phyloP scores from a whole-genome alignment of 2,888 invertebrate species.

The Eupeodes luniger region DNA sequence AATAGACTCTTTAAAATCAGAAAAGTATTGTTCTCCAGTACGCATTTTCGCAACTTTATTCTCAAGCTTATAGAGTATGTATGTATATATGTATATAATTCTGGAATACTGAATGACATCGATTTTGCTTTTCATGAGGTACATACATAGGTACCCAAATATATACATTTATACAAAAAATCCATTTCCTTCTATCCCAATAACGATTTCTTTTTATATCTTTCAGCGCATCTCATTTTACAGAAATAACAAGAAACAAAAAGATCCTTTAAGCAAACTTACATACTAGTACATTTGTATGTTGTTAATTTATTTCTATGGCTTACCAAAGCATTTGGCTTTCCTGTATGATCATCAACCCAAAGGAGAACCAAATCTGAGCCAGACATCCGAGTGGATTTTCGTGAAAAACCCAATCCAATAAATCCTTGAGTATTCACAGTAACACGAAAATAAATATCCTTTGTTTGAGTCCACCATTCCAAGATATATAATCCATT shows the following conservation, averaged over 20 bases:
- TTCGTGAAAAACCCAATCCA: slow-evolving; percentile 93
- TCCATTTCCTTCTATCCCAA: too few species aligned
- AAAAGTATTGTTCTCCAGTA: too few species aligned
- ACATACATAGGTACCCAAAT: too few species aligned
- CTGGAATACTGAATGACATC: too few species aligned
- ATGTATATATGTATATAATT: too few species aligned
- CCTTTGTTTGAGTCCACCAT: slow-evolving; percentile 89
- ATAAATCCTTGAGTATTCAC: slow-evolving; percentile 93
- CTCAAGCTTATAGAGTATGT: too few species aligned
- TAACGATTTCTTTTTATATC: too few species aligned
- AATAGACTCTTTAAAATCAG: too few species aligned
- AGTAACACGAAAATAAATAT: slow-evolving; percentile 92
- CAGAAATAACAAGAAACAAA: not conserved
- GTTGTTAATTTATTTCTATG: not conserved
- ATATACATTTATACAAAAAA: too few species aligned
- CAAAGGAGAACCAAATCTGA: slow-evolving; percentile 95
- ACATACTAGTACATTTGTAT: not conserved
- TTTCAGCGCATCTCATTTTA: too few species aligned
- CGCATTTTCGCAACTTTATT: too few species aligned
- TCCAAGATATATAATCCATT: slow-evolving; percentile 85
- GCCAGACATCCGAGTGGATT: slow-evolving; percentile 90
- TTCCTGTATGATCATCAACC: slow-evolving; percentile 88
- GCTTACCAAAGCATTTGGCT: slow-evolving; percentile 91
- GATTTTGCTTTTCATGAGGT: too few species aligned
- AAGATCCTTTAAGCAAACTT: not conserved